phyloP scores from a whole-genome alignment of 2,113 vertebrate species.

The Neodon shergylaensis region DNA sequence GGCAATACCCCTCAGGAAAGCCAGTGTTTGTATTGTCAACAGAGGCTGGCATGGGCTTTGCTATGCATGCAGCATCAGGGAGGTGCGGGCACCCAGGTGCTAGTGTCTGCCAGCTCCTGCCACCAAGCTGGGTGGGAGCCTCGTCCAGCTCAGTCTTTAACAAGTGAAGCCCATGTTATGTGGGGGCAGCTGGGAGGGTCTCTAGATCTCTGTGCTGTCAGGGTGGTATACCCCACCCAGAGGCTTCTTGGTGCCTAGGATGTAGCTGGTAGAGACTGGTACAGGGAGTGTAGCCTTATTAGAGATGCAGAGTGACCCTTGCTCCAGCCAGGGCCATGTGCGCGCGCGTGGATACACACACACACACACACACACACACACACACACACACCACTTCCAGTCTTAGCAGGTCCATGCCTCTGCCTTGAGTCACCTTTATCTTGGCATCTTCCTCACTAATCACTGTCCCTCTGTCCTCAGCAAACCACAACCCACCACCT shows the following conservation, averaged over 20 bases:
- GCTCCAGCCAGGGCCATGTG: too few relatives aligned
- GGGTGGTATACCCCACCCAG: background rate
- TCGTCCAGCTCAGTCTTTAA: fast-evolving
- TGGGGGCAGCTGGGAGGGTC: background rate
- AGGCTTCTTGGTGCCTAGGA: background rate
- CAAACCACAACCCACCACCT: too few relatives aligned
- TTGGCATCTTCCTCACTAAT: background rate
- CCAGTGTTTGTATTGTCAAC: slow-evolving; percentile 42
- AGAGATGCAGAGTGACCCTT: fast-evolving
- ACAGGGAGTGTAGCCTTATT: background rate
- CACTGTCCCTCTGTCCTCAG: background rate
- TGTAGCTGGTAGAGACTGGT: background rate
- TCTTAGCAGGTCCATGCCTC: background rate
- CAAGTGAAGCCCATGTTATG: fast-evolving
- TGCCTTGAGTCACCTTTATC: background rate
- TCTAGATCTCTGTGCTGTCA: fast-evolving
- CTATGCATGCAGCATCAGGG: background rate
- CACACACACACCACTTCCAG: background rate
- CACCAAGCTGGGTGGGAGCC: too few relatives aligned
- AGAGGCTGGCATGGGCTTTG: background rate
- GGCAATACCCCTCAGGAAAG: slow-evolving; percentile 25
- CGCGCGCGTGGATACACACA: too few relatives aligned
- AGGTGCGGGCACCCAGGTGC: background rate
- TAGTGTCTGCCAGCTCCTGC: background rate
- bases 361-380: too few relatives aligned